Percentiles rank a stretch among this genome's conserved stretches.
These are phyloP conservation scores for Nothobranchius kuhntae DNA, from an alignment of 2,113 vertebrate species.

Conservation along the genomic window DNA sequence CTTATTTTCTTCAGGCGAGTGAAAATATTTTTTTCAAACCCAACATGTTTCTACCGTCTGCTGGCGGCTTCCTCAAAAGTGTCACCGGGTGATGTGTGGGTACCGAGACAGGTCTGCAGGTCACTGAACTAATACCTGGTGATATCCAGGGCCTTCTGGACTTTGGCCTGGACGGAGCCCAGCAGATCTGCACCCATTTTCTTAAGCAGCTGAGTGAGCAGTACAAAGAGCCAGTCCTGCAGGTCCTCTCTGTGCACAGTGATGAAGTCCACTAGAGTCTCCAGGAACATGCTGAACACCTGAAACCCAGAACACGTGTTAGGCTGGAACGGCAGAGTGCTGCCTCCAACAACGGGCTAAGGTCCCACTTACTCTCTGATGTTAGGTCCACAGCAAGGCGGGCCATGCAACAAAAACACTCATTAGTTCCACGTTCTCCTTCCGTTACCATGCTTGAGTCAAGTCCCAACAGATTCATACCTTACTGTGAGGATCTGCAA, in stretches of 20 bases:
- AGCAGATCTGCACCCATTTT: conserved; percentile 98
- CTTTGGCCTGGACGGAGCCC: conserved; percentile 97
- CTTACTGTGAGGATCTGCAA: conserved; percentile 99
- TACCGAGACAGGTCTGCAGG: no score
- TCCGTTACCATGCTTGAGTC: background rate
- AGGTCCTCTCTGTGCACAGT: conserved; percentile 96
- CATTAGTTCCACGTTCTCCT: conserved; percentile 55
- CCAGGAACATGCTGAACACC: conserved; percentile 92
- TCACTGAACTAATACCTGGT: conserved; percentile 81
- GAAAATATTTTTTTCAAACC: no score
- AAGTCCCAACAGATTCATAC: conserved; percentile 62
- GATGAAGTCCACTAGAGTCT: conserved; percentile 97
- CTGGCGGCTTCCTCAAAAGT: no score
- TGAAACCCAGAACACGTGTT: background rate
- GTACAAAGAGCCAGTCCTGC: conserved; percentile 98
- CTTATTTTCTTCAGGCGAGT: no score
- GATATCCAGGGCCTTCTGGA: conserved; percentile 96
- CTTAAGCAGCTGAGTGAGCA: conserved; percentile 96
- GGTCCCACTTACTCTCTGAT: conserved; percentile 95
- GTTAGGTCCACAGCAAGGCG: conserved; percentile 94
- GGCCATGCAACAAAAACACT: conserved; percentile 89
- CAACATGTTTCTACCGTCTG: no score
- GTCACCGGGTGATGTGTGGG: no score
- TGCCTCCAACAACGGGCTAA: background rate
- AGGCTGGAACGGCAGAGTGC: accelerated